Conservation (phyloP, 23 tunicate species). For the Oikopleura vanhoeffeni region DNA sequence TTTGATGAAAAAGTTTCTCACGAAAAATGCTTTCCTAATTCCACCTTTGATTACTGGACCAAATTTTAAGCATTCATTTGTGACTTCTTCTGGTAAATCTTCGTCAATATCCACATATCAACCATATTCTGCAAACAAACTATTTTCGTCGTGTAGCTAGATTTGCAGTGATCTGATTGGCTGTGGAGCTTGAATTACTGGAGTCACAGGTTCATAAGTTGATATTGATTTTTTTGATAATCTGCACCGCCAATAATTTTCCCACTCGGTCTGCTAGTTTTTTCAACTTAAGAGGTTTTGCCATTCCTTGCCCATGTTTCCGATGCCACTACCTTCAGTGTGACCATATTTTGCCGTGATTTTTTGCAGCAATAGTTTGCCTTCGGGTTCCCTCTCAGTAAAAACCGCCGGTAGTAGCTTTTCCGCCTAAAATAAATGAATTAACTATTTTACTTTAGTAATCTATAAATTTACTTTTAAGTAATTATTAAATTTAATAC, state of each 20-base stretch:
- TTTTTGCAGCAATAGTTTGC: slow-evolving; percentile 82
- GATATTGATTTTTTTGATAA: background rate
- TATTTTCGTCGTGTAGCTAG: slow-evolving; percentile 67
- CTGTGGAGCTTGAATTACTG: slow-evolving; percentile 27
- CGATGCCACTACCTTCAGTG: slow-evolving; percentile 84
- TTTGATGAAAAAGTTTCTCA: no score
- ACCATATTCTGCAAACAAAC: slow-evolving; percentile 78
- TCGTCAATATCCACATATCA: slow-evolving; percentile 72
- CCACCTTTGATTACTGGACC: slow-evolving; percentile 38
- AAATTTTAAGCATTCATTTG: slow-evolving; percentile 77
- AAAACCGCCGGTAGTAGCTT: no score
- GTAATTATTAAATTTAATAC: no score
- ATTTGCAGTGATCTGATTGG: background rate
- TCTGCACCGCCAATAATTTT: slow-evolving; percentile 62
- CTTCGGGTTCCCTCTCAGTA: no score
- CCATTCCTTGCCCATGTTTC: slow-evolving; percentile 56
- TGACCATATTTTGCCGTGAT: slow-evolving; percentile 93
- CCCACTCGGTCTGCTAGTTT: slow-evolving; percentile 82
- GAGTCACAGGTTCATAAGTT: no score
- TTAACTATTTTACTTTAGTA: no score
- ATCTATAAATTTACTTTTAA: no score
- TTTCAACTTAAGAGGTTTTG: slow-evolving; percentile 35
- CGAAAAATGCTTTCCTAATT: background rate
- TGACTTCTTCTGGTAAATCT: slow-evolving; percentile 53
- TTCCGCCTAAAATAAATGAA: no score